Conservation (phyloP, 2,797 vertebrate species). For the Gallinago stenura region DNA sequence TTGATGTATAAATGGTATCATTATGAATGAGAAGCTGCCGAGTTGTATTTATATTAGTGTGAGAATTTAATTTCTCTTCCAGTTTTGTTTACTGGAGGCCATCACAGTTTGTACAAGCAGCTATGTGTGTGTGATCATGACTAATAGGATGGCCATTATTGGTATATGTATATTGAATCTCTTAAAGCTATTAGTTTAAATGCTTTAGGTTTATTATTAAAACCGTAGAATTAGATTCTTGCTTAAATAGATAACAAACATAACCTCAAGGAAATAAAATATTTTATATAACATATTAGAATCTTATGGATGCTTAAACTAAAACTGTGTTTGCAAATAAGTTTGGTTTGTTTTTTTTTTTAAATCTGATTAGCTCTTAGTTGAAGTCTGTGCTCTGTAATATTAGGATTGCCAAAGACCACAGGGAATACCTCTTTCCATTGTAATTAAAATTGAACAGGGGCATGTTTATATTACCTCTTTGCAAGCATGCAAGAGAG, state of each 20-base stretch:
- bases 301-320: neutral
- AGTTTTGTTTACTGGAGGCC: constrained; percentile 41
- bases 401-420: constrained; percentile 15
- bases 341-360: neutral
- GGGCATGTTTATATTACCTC: neutral
- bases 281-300: neutral
- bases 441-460: constrained; percentile 27
- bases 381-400: neutral
- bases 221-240: neutral
- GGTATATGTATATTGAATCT: neutral
- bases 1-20: constrained; percentile 16
- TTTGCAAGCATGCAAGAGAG: neutral
- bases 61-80: constrained; percentile 20
- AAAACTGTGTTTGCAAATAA: neutral
- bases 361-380: neutral
- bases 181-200: constrained; percentile 22
- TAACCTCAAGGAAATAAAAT: constrained; percentile 24
- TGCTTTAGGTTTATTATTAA: constrained; percentile 29
- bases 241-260: neutral
- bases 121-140: neutral
- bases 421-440: neutral
- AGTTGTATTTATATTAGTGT: neutral
- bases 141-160: neutral
- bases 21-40: neutral
- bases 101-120: neutral